Conservation (phyloP, 2,113 vertebrate species). For the Pelodiscus sinensis region DNA sequence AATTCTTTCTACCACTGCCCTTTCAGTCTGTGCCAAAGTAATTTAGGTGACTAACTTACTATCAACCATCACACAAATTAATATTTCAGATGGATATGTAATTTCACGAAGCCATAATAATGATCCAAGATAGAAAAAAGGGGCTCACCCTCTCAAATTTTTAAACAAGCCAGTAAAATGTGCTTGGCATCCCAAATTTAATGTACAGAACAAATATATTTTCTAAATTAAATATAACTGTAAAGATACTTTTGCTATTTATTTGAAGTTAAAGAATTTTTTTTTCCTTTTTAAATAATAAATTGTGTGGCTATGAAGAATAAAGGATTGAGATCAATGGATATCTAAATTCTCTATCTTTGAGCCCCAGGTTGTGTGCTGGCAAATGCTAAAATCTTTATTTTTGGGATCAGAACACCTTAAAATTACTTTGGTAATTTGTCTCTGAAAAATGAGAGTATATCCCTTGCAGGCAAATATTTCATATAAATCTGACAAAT, state of each 20-base stretch:
- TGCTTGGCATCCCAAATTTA: background rate
- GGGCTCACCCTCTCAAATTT: background rate
- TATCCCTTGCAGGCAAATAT: background rate
- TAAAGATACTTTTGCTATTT: background rate
- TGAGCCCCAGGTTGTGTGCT: background rate
- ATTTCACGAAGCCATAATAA: background rate
- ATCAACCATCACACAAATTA: background rate
- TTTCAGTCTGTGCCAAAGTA: background rate
- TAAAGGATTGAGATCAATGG: background rate
- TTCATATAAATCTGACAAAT: fast-evolving
- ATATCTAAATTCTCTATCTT: background rate
- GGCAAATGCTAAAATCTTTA: background rate
- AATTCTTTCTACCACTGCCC: background rate
- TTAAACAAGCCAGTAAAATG: background rate
- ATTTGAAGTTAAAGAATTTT: background rate
- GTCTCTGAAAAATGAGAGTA: background rate
- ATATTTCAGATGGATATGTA: background rate
- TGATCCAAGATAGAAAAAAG: background rate
- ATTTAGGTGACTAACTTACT: background rate
- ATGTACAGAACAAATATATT: background rate
- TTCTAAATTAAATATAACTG: background rate
- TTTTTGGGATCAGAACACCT: background rate
- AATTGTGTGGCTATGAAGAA: background rate
- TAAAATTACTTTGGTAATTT: background rate
- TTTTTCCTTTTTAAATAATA: fast-evolving